Conservation (phyloP, 2,888 invertebrate genomes). For the Chrysolina oricalcia region DNA sequence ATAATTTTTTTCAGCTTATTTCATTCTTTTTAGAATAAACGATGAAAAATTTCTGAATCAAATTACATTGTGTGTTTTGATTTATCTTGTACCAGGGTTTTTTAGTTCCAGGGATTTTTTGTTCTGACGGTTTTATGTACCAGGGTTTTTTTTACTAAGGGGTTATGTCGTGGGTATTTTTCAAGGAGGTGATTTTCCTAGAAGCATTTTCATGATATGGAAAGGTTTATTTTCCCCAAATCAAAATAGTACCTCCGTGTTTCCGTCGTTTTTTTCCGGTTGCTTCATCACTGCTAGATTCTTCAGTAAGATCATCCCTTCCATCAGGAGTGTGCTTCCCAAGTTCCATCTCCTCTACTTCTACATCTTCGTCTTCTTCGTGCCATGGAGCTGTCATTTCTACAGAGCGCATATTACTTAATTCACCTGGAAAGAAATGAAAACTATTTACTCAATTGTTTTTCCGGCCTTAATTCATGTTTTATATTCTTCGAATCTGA, state of each 20-base stretch:
- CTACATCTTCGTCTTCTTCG: slow-evolving; percentile 71
- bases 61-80: no score
- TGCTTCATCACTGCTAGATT: slow-evolving; percentile 70
- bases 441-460: not conserved
- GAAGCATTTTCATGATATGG: no score
- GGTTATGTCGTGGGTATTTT: no score
- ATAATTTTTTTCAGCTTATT: no score
- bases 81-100: no score
- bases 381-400: slow-evolving; percentile 71
- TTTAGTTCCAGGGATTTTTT: no score
- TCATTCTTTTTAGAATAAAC: no score
- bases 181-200: no score
- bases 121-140: no score
- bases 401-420: slow-evolving; percentile 67
- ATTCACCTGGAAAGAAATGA: slow-evolving; percentile 46
- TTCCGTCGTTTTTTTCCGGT: slow-evolving; percentile 69
- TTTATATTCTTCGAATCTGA: no score
- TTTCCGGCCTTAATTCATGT: not conserved
- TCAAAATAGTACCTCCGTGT: slow-evolving; percentile 66
- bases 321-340: slow-evolving; percentile 65
- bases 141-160: no score
- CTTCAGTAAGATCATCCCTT: slow-evolving; percentile 68
- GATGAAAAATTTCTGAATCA: no score
- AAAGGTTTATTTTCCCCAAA: not conserved
- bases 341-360: slow-evolving; percentile 71